These are phyloP conservation scores for Phataginus tricuspis DNA, from an alignment of 2,797 vertebrate species.

Conservation along the genomic window DNA sequence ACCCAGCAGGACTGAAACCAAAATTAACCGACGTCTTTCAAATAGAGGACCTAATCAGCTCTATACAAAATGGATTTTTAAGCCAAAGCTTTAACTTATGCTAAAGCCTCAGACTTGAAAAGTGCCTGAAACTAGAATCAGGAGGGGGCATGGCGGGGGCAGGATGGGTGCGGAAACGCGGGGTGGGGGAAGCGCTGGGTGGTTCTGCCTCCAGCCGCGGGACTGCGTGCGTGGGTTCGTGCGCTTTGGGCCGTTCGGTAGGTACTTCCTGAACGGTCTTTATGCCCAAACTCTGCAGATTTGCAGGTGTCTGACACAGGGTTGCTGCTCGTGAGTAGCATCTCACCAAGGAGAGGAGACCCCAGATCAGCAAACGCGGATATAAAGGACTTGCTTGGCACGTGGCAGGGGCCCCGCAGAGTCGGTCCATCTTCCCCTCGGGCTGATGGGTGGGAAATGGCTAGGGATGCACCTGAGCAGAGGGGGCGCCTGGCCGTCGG, in stretches of 20 bases:
- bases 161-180: background rate
- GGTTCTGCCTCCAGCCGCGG: background rate
- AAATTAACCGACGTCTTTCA: conserved; percentile 11
- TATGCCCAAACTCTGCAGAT: background rate
- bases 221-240: background rate
- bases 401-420: background rate
- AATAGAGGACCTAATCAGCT: conserved; percentile 1
- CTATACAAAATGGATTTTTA: background rate
- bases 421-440: background rate
- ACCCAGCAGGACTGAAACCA: background rate
- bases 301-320: background rate
- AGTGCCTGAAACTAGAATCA: background rate
- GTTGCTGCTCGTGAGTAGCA: background rate
- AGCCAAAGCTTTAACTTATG: background rate
- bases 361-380: background rate
- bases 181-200: background rate
- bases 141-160: background rate
- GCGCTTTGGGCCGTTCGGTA: background rate
- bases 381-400: background rate
- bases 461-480: background rate
- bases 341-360: background rate
- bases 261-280: background rate
- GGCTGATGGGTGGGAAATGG: background rate
- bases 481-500: background rate
- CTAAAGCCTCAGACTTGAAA: background rate